phyloP scores from a whole-genome alignment of 2,797 vertebrate species.

The Syndactyla subalaris region DNA sequence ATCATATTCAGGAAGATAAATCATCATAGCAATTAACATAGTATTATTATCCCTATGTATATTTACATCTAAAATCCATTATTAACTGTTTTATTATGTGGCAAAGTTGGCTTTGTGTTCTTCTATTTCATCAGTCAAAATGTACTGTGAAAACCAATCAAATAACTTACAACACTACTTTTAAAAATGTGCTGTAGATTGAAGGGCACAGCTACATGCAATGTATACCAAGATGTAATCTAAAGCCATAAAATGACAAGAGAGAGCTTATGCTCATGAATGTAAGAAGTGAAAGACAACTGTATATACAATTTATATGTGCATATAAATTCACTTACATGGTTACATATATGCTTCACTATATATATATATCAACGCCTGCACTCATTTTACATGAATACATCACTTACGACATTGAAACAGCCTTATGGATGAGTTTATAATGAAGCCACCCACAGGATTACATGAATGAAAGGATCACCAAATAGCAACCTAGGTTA shows the following conservation, averaged over 20 bases:
- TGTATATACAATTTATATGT: not conserved
- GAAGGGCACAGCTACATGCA: not conserved
- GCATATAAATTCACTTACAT: not conserved
- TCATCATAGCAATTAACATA: not conserved
- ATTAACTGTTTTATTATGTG: not conserved
- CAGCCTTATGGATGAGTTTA: not conserved
- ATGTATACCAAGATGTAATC: not conserved
- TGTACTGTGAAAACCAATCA: not conserved
- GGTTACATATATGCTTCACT: not conserved
- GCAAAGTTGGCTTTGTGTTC: not conserved
- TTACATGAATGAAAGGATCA: not conserved
- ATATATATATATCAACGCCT: not conserved
- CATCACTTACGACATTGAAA: not conserved
- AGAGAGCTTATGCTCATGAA: not conserved
- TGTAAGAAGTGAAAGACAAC: constrained; percentile 9
- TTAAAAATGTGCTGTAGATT: not conserved
- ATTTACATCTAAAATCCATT: not conserved
- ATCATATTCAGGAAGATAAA: not conserved
- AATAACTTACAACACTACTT: not conserved
- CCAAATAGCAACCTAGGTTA: not conserved
- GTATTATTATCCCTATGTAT: not conserved
- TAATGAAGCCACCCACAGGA: not conserved
- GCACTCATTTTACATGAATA: not conserved
- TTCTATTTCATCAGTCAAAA: not conserved
- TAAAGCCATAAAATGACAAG: not conserved